Percentiles rank a stretch among this genome's conserved stretches.
Conservation (phyloP, 2,888 invertebrate species). For the Trissolcus brochymenae region DNA sequence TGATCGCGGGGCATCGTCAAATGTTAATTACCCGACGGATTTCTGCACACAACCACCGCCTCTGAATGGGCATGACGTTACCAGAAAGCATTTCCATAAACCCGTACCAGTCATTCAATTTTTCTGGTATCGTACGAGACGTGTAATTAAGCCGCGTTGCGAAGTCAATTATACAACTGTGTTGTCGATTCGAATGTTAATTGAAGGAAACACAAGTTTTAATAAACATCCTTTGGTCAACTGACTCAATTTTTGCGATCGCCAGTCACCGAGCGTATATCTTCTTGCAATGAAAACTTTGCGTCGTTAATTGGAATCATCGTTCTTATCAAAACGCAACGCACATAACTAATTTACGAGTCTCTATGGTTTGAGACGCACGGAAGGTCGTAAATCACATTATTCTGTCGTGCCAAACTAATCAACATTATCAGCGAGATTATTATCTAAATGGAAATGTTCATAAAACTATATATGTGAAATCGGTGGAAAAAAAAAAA, state of each 20-base stretch:
- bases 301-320: slow-evolving; percentile 18
- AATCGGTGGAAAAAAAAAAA: slow-evolving; percentile 2
- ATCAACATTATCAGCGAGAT: slow-evolving; percentile 24
- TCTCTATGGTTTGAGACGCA: slow-evolving; percentile 20
- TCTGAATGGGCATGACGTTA: neutral
- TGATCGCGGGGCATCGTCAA: slow-evolving; percentile 1
- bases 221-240: too few relatives aligned
- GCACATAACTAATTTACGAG: slow-evolving; percentile 23
- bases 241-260: neutral
- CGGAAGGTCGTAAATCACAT: slow-evolving; percentile 25
- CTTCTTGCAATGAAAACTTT: too few relatives aligned
- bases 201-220: too few relatives aligned
- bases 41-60: too few relatives aligned
- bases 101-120: too few relatives aligned
- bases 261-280: neutral
- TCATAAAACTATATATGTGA: slow-evolving; percentile 5
- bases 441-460: slow-evolving; percentile 15
- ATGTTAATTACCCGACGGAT: slow-evolving; percentile 4
- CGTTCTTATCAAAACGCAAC: slow-evolving; percentile 19
- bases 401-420: slow-evolving; percentile 24
- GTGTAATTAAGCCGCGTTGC: neutral
- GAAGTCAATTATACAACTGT: too few relatives aligned
- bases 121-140: neutral
- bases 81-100: neutral
- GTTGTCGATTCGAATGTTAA: too few relatives aligned